phyloP scores from a whole-genome alignment of 2,888 invertebrate species.

The Gymnosoma rotundatum region DNA sequence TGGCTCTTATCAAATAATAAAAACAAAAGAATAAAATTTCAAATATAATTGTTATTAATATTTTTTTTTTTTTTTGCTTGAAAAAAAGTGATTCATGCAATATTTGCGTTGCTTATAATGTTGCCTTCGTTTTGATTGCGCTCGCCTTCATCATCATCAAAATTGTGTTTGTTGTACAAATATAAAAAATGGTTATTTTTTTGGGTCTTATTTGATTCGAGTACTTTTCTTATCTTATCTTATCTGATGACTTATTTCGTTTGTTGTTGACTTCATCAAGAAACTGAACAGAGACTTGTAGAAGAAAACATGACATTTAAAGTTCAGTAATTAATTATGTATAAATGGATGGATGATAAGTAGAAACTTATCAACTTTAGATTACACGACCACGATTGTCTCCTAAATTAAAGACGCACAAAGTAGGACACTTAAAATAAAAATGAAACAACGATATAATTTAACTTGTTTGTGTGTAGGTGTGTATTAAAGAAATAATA shows the following conservation, averaged over 20 bases:
- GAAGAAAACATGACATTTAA: slow-evolving; percentile 23
- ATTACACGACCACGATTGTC: too few species aligned
- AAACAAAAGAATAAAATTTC: background rate
- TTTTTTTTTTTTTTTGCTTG: background rate
- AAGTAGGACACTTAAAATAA: too few species aligned
- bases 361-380: background rate
- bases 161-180: background rate
- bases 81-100: slow-evolving; percentile 15
- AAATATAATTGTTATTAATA: background rate
- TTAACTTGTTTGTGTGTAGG: too few species aligned
- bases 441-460: too few species aligned
- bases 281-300: background rate
- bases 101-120: slow-evolving; percentile 19
- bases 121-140: background rate
- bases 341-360: background rate
- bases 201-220: slow-evolving; percentile 2
- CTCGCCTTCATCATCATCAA: background rate
- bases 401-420: too few species aligned
- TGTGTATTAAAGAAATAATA: too few species aligned
- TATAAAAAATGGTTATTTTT: slow-evolving; percentile 1
- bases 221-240: slow-evolving; percentile 54
- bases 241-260: slow-evolving; percentile 45
- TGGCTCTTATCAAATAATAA: background rate
- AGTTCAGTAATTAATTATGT: slow-evolving; percentile 41
- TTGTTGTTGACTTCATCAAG: background rate